Evolutionary conservation across 2,113 vertebrate species (phyloP), one percentile per base, ranked within the genome.

Genomic region (Aptenodytes forsteri): DNA sequence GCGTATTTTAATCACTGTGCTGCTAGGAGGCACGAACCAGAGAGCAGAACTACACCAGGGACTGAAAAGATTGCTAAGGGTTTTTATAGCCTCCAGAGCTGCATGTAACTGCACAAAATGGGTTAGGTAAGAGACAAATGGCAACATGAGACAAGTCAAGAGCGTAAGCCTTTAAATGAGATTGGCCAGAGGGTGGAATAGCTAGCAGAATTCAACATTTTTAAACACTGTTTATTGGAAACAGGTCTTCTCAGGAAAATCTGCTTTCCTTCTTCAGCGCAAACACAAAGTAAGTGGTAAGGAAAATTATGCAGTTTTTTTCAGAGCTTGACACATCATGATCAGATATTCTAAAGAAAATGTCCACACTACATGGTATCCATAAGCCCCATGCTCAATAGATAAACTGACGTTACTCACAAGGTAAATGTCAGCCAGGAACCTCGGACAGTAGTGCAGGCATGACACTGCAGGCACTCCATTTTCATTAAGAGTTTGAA

Each of bases 351-450:
- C 29, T 69, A 38, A 61, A 78, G 65, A 78, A 73, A 72, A 85
- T 21, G 11, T 22, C 16, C 47, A 32, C 5, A 17, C 42, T 30
- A 18, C 19, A 14, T 11, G 10, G 29, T 44, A 38, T 73, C 19
- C 2, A 2, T 59, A 79, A 86, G 21, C 3, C 20, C 26, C 23
- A n/a, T 0, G 0, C 32, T 72, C 23, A 54, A 11, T 3, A 65
- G n/a, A 65, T 80, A 55, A 91, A 50, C 8, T 84, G 50, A 62
- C 11, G 17, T 21, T 66, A 21, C 25, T 67, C 36, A 62, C 16
- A 65, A 91, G 52, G 25, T 50, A 44, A 38, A 59, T 16, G 19
- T 42, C 77, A 87, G 66, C n/a, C 61, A 58, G 67, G 15, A 40
- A 58, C 17, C 29, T 76, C 10, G 1, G 11, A 44, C 30, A 80